Conservation (phyloP, 2,113 vertebrate species). For the Silurus asotus region DNA sequence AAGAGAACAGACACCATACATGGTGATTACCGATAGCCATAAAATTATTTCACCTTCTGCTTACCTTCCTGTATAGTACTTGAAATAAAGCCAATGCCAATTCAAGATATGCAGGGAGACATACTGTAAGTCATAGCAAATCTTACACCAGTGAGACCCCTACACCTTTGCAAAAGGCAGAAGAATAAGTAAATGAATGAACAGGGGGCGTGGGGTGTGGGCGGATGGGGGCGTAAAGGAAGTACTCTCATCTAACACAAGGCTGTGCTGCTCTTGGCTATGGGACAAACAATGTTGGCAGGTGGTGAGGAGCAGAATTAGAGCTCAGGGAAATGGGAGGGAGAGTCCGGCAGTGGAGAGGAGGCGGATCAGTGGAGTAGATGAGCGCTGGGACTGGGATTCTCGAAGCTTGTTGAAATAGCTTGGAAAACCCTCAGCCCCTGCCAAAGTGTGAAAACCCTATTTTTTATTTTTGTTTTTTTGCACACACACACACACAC, state of each 20-base stretch:
- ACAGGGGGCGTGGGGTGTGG: constrained; percentile 19
- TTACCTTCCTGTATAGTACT: constrained; percentile 14
- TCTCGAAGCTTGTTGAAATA: constrained; percentile 76
- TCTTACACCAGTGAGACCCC: constrained; percentile 16
- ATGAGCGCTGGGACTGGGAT: constrained; percentile 78
- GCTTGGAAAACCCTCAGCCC: constrained; percentile 70
- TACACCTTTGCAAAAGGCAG: constrained; percentile 45
- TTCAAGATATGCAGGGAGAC: not conserved
- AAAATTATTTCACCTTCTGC: not conserved
- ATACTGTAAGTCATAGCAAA: constrained; percentile 16
- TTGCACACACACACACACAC: not conserved
- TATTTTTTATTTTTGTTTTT: constrained; percentile 22
- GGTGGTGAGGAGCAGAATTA: constrained; percentile 68
- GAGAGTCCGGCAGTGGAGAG: constrained; percentile 76
- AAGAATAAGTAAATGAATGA: constrained; percentile 59
- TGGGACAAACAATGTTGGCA: constrained; percentile 76
- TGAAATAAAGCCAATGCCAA: constrained; percentile 15
- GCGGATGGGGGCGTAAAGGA: constrained; percentile 53
- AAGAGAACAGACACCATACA: not conserved
- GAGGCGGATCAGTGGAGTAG: constrained; percentile 73
- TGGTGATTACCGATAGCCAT: not conserved
- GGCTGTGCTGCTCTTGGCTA: constrained; percentile 74
- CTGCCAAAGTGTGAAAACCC: constrained; percentile 63
- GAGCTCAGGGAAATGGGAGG: constrained; percentile 65
- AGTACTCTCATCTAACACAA: constrained; percentile 60